These are phyloP conservation scores for Spodoptera litura DNA, from an alignment of 1,140 invertebrate genomes.

Conservation along the genomic window DNA sequence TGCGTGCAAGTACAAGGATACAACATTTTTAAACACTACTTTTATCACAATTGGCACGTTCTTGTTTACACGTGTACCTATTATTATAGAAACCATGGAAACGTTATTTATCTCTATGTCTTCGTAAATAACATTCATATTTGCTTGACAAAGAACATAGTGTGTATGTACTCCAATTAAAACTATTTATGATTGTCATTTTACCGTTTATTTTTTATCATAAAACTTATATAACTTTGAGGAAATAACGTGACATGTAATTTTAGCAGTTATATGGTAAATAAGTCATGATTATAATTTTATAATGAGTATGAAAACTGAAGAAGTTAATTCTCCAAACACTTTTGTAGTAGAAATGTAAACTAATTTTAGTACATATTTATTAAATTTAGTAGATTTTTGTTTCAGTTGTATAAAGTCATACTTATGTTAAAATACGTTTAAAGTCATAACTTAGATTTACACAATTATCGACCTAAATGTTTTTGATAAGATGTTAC, in stretches of 20 bases:
- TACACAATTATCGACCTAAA: no score
- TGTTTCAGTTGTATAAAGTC: no score
- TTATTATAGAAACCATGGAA: neutral
- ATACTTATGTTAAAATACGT: no score
- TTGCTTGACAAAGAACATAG: neutral
- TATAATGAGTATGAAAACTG: no score
- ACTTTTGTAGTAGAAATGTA: no score
- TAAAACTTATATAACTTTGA: slow-evolving; percentile 13
- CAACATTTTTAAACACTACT: slow-evolving; percentile 18
- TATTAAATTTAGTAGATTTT: no score
- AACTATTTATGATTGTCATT: slow-evolving; percentile 26
- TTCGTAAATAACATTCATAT: neutral
- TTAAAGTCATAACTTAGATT: no score
- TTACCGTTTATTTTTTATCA: slow-evolving; percentile 2
- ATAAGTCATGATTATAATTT: no score
- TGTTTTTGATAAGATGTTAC: neutral
- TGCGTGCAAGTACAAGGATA: slow-evolving; percentile 19
- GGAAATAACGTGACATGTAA: neutral
- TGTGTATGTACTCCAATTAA: slow-evolving; percentile 5
- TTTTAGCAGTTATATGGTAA: neutral
- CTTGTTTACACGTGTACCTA: slow-evolving; percentile 21
- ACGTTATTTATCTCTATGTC: slow-evolving; percentile 2
- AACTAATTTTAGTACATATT: no score
- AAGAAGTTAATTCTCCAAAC: no score
- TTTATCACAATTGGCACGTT: slow-evolving; percentile 25